Conservation (phyloP, 2,888 invertebrate species). For the Volucella bombylans region DNA sequence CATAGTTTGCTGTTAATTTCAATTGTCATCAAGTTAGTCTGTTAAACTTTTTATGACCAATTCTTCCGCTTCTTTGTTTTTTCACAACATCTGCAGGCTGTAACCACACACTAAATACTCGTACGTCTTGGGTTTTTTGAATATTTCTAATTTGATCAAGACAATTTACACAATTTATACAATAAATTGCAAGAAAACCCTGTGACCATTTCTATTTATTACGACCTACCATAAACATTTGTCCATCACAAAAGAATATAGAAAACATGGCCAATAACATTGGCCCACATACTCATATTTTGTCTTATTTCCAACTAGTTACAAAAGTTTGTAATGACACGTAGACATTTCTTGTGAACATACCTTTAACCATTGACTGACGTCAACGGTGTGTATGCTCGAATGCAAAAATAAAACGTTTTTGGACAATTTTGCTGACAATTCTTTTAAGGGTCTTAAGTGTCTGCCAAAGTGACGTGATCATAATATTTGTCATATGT, state of each 20-base stretch:
- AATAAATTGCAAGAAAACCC: constrained; percentile 5
- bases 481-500: neutral
- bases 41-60: too few species aligned
- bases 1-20: too few species aligned
- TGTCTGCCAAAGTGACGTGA: constrained; percentile 32
- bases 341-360: constrained; percentile 12
- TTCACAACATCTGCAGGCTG: too few species aligned
- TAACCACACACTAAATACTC: too few species aligned
- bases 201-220: constrained; percentile 1
- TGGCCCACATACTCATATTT: constrained; percentile 32
- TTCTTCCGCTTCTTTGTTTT: too few species aligned
- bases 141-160: neutral
- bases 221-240: constrained; percentile 1
- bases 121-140: too few species aligned
- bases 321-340: constrained; percentile 11
- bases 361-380: neutral
- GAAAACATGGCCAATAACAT: constrained; percentile 52
- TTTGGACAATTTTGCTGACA: constrained; percentile 48
- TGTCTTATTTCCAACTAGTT: constrained; percentile 6
- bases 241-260: constrained; percentile 14
- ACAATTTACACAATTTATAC: constrained; percentile 1
- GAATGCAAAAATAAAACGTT: constrained; percentile 29
- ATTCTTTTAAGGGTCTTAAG: neutral
- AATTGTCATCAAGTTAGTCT: too few species aligned
- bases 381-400: neutral